A percentile compares a stretch with the other conserved stretches of the same genome.
Evolutionary conservation across 2,888 invertebrate genomes (phyloP).

Genomic region (Pyrrhia umbra): DNA sequence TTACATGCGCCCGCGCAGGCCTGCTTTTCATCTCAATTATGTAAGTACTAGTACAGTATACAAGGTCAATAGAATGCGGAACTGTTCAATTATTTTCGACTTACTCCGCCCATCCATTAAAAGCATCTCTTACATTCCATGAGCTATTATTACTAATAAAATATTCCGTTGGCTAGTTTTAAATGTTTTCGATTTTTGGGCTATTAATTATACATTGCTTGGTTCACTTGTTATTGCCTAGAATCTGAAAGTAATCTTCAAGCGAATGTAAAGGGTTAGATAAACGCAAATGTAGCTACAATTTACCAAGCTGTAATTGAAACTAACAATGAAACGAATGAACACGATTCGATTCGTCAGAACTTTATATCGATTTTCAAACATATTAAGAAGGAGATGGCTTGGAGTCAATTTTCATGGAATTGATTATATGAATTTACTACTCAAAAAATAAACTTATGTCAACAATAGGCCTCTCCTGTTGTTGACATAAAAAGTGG

Average conservation of each 20-base stretch:
- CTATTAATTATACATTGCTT: conserved; percentile 20
- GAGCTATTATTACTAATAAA: conserved; percentile 30
- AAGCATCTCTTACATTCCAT: conserved; percentile 25
- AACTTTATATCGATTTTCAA: too few relatives aligned
- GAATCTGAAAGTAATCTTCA: not conserved
- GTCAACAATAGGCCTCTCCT: too few relatives aligned
- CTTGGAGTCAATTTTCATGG: not conserved
- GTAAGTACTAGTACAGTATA: conserved; percentile 38
- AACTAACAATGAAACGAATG: not conserved
- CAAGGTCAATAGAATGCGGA: conserved; percentile 57
- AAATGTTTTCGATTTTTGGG: conserved; percentile 15
- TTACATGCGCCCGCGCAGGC: conserved; percentile 27
- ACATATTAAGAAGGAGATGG: too few relatives aligned
- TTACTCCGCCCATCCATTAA: conserved; percentile 45
- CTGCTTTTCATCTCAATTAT: conserved; percentile 53
- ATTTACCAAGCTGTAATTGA: too few relatives aligned
- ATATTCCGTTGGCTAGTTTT: conserved; percentile 20
- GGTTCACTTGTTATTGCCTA: not conserved
- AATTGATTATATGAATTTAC: not conserved
- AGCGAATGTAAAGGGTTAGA: too few relatives aligned
- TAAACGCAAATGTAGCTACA: too few relatives aligned
- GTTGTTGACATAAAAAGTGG: too few relatives aligned
- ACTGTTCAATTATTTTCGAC: conserved; percentile 55
- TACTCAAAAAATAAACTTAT: too few relatives aligned
- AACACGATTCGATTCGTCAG: not conserved